Percentiles rank a stretch among this genome's conserved stretches.
Evolutionary conservation across 2,888 invertebrate species (phyloP).

Genomic region (Caenorhabditis sulstoni): DNA sequence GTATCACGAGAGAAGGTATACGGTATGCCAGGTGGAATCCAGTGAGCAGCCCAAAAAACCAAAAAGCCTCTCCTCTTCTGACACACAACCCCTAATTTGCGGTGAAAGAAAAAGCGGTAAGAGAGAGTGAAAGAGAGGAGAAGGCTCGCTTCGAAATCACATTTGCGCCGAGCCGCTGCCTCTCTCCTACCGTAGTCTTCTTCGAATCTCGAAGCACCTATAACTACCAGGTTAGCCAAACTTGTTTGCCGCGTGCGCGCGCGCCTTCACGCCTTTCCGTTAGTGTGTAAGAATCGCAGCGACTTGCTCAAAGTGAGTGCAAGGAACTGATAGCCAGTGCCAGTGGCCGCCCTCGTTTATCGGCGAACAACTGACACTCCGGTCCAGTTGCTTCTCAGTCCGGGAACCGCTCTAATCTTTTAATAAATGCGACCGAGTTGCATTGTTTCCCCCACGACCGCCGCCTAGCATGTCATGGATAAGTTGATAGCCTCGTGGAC

Average conservation of each 20-base stretch:
- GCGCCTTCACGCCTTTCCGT: not conserved
- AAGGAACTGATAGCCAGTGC: slow-evolving; percentile 6
- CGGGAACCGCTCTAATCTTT: slow-evolving; percentile 7
- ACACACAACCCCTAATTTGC: slow-evolving; percentile 18
- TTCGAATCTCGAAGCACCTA: not conserved
- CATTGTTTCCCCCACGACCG: slow-evolving; percentile 24
- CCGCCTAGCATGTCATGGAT: slow-evolving; percentile 40
- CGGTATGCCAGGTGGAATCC: slow-evolving; percentile 21
- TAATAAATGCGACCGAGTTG: slow-evolving; percentile 17
- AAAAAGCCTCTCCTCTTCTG: slow-evolving; percentile 1
- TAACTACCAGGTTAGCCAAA: slow-evolving; percentile 17
- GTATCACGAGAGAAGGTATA: not conserved
- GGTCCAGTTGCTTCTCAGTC: not conserved
- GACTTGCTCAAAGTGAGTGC: not conserved
- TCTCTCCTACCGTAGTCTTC: slow-evolving; percentile 18
- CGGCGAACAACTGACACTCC: slow-evolving; percentile 29
- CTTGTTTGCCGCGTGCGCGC: slow-evolving; percentile 13
- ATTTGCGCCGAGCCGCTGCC: slow-evolving; percentile 23
- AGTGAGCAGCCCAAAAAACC: slow-evolving; percentile 12
- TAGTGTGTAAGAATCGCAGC: slow-evolving; percentile 5
- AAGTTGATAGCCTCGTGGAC: slow-evolving; percentile 41
- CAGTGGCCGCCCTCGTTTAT: slow-evolving; percentile 1
- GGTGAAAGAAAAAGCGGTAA: not conserved
- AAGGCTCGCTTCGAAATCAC: not conserved
- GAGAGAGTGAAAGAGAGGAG: slow-evolving; percentile 2